phyloP scores from a whole-genome alignment of 2,797 vertebrate genomes.

The Microchirus variegatus region DNA sequence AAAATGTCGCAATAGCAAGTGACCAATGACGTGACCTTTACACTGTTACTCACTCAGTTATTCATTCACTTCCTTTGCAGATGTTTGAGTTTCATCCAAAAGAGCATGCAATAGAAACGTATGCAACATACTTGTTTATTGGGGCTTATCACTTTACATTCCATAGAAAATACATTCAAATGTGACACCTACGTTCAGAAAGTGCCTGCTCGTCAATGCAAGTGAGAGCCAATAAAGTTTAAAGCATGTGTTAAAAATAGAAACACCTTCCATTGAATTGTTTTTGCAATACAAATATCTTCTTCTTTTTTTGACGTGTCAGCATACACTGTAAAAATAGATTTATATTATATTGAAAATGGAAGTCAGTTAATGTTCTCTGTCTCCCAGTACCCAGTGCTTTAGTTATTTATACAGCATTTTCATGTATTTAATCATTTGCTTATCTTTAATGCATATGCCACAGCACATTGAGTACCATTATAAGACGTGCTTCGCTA shows the following conservation, averaged over 20 bases:
- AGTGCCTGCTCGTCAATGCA: conserved; percentile 63
- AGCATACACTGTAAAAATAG: conserved; percentile 80
- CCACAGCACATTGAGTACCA: conserved; percentile 36
- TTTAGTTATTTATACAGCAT: conserved; percentile 17
- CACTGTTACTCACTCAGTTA: too few species aligned
- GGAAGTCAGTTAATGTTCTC: conserved; percentile 62
- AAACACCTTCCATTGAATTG: conserved; percentile 56
- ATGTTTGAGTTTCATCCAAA: too few species aligned
- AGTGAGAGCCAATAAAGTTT: conserved; percentile 61
- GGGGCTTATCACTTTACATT: conserved; percentile 76
- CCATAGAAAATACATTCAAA: conserved; percentile 88
- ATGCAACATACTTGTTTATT: conserved; percentile 68
- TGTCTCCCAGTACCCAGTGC: conserved; percentile 32
- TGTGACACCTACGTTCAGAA: conserved; percentile 62
- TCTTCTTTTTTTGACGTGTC: conserved; percentile 34
- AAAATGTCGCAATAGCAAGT: too few species aligned
- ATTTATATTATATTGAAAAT: conserved; percentile 68
- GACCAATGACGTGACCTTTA: too few species aligned
- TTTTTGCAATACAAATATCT: conserved; percentile 68
- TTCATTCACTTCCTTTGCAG: too few species aligned
- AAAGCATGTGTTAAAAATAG: conserved; percentile 79
- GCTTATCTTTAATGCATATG: conserved; percentile 40
- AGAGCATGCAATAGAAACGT: too few species aligned
- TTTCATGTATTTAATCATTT: conserved; percentile 21
- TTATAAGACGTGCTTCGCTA: conserved; percentile 36